These are phyloP conservation scores for Ephydatia muelleri DNA, from an alignment of 37 sponge, comb jelly and placozoan genomes.

Conservation along the genomic window DNA sequence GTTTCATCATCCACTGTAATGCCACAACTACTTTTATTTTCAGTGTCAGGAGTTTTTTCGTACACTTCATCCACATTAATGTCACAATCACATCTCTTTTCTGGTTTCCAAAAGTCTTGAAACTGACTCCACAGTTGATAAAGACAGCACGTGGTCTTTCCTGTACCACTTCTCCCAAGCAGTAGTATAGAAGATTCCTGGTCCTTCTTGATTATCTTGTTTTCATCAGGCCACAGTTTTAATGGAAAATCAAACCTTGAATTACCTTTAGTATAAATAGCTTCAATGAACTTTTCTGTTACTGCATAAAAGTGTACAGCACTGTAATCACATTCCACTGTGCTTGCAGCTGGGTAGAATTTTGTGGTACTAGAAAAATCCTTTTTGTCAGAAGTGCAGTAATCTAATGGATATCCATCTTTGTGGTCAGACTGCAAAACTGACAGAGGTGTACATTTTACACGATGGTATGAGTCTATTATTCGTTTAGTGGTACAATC, in stretches of 20 bases:
- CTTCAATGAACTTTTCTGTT: constrained; percentile 39
- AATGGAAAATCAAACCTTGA: constrained; percentile 72
- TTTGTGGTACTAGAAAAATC: background rate
- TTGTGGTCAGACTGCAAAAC: background rate
- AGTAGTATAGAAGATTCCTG: constrained; percentile 55
- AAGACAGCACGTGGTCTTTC: constrained; percentile 87
- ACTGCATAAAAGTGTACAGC: constrained; percentile 78
- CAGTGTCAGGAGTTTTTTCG: background rate
- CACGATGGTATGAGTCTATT: constrained; percentile 43
- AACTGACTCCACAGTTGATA: constrained; percentile 83
- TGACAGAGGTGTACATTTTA: constrained; percentile 6
- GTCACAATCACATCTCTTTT: background rate
- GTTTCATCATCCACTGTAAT: background rate
- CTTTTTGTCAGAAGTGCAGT: background rate
- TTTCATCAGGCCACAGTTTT: constrained; percentile 81
- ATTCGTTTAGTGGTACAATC: constrained; percentile 34
- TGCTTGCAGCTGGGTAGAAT: constrained; percentile 71
- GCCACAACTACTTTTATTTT: background rate
- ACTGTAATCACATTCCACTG: constrained; percentile 66
- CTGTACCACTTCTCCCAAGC: constrained; percentile 87
- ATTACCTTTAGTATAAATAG: constrained; percentile 41
- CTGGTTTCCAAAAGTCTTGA: constrained; percentile 63
- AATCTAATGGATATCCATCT: background rate
- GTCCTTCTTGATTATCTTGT: constrained; percentile 60
- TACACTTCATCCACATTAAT: background rate